phyloP scores from a whole-genome alignment of 2,888 invertebrate genomes.

The Oligia fasciuncula region DNA sequence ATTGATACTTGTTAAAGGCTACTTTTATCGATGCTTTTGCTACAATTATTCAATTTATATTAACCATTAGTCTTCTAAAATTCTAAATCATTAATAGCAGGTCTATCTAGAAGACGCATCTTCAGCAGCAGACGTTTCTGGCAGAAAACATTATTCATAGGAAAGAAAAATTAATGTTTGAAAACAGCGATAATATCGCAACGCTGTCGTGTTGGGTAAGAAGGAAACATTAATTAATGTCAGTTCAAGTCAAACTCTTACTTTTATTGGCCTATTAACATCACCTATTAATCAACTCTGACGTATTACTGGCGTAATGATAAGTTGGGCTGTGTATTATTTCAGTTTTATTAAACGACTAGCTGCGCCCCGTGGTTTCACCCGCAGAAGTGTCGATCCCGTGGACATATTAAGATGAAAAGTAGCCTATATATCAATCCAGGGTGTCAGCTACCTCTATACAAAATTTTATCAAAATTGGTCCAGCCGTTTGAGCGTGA shows the following conservation, averaged over 20 bases:
- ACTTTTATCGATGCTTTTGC: background rate
- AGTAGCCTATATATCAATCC: too few relatives aligned
- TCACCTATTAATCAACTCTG: constrained; percentile 51
- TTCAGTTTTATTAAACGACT: constrained; percentile 20
- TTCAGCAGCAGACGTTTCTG: constrained; percentile 12
- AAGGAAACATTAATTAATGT: constrained; percentile 56
- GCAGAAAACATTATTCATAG: constrained; percentile 30
- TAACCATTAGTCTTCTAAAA: background rate
- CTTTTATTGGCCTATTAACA: constrained; percentile 60
- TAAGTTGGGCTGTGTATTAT: constrained; percentile 29
- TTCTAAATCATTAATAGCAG: constrained; percentile 8
- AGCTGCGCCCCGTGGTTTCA: too few relatives aligned
- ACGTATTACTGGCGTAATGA: constrained; percentile 44
- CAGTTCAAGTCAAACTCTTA: constrained; percentile 52
- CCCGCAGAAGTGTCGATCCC: too few relatives aligned
- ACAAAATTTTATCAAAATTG: too few relatives aligned
- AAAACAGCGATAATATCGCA: constrained; percentile 52
- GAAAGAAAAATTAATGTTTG: constrained; percentile 41
- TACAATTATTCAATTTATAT: background rate
- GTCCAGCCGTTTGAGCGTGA: too few relatives aligned
- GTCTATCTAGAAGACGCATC: constrained; percentile 15
- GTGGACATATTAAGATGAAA: too few relatives aligned
- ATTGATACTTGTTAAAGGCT: background rate
- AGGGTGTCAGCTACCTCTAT: too few relatives aligned
- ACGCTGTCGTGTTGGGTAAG: constrained; percentile 48